phyloP scores from a whole-genome alignment of 2,113 vertebrate species.

The Centropus bengalensis region DNA sequence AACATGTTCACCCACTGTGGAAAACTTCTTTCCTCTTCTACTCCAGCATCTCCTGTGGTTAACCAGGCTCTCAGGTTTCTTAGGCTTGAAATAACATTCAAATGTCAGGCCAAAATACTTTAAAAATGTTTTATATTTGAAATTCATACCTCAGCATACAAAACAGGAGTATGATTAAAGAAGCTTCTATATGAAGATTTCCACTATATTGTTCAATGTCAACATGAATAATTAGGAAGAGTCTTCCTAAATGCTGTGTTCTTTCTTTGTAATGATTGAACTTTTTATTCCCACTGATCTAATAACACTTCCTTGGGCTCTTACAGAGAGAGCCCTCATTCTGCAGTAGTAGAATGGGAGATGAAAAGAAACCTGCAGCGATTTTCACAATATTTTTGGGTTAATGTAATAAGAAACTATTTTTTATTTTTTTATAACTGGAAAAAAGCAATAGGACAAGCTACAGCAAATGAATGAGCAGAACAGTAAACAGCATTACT shows the following conservation, averaged over 20 bases:
- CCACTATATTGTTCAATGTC: not conserved
- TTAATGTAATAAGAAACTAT: not conserved
- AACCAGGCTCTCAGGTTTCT: accelerated
- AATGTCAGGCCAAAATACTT: not conserved
- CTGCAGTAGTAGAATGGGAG: not conserved
- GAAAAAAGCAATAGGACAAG: not conserved
- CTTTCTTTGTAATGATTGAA: not conserved
- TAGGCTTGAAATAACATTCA: not conserved
- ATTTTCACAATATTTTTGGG: not conserved
- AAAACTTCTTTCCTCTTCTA: not conserved
- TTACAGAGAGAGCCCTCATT: not conserved
- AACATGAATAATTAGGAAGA: not conserved
- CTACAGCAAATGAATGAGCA: not conserved
- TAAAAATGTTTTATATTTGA: not conserved
- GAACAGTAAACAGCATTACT: not conserved
- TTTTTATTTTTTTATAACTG: not conserved
- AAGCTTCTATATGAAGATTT: not conserved
- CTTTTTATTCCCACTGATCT: not conserved
- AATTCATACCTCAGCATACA: not conserved
- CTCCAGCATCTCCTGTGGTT: not conserved
- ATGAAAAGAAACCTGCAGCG: not conserved
- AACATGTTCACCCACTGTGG: not conserved
- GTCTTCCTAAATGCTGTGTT: not conserved
- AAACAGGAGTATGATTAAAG: not conserved
- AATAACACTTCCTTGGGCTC: not conserved